Conservation (phyloP, 1,140 invertebrate genomes). For the Drosophila kohkoa region DNA sequence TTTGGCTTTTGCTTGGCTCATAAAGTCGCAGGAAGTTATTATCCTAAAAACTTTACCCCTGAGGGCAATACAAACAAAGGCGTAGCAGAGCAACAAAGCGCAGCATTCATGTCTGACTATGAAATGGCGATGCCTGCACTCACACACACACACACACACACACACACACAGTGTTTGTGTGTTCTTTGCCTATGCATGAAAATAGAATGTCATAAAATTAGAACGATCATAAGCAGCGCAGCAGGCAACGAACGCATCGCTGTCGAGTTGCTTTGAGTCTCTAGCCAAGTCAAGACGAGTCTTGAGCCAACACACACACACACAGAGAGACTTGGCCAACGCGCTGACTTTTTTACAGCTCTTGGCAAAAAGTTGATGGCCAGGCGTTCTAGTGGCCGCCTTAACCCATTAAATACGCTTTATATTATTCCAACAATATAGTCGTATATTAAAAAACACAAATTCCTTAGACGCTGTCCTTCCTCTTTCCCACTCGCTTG, state of each 20-base stretch:
- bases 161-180: conserved; percentile 24
- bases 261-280: background rate
- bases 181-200: conserved; percentile 75
- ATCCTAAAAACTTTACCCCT: conserved; percentile 84
- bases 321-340: conserved; percentile 48
- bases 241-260: conserved; percentile 31
- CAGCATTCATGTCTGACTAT: conserved; percentile 80
- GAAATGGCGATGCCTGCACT: conserved; percentile 64
- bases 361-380: conserved; percentile 77
- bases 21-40: conserved; percentile 84
- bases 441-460: conserved; percentile 29
- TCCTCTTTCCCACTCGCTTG: background rate
- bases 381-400: conserved; percentile 65
- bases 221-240: conserved; percentile 69
- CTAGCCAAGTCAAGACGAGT: background rate
- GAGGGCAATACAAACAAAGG: conserved; percentile 83
- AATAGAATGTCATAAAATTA: conserved; percentile 83
- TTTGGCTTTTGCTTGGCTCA: conserved; percentile 75
- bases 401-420: conserved; percentile 74
- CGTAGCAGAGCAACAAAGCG: conserved; percentile 79
- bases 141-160: conserved; percentile 48
- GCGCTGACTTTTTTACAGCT: conserved; percentile 75
- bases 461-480: conserved; percentile 34
- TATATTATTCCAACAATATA: conserved; percentile 67
- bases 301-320: background rate